phyloP scores from a whole-genome alignment of 37 sponge, comb jelly and placozoan genomes.

The Haliclona indistincta region DNA sequence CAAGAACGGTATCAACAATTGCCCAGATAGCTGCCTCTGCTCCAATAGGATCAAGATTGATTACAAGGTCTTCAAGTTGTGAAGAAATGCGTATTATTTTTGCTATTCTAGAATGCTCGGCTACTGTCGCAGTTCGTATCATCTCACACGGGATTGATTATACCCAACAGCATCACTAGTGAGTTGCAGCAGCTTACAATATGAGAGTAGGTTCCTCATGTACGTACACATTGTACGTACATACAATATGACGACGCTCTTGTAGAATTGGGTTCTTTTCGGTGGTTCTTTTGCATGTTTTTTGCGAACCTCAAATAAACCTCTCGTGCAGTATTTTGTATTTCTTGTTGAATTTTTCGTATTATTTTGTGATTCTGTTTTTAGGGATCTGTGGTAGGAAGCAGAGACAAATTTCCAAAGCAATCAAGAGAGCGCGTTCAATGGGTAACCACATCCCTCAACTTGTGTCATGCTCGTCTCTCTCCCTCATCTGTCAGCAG shows the following conservation, averaged over 20 bases:
- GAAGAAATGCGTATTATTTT: neutral
- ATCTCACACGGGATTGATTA: constrained; percentile 71
- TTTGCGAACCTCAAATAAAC: too few species aligned
- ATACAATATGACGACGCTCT: neutral
- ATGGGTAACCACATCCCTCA: too few species aligned
- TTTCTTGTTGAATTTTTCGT: too few species aligned
- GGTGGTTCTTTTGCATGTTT: neutral
- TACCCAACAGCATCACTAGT: constrained; percentile 74
- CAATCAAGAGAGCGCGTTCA: constrained; percentile 44
- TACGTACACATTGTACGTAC: neutral
- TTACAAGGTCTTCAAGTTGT: constrained; percentile 53
- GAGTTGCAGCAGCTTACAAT: too few species aligned
- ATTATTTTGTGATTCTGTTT: too few species aligned
- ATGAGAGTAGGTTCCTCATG: too few species aligned
- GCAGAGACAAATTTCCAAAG: constrained; percentile 53
- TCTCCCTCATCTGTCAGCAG: too few species aligned
- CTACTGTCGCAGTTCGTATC: constrained; percentile 82
- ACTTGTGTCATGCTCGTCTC: too few species aligned
- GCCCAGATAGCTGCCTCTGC: constrained; percentile 73
- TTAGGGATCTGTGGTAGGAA: constrained; percentile 63
- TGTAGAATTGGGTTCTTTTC: neutral
- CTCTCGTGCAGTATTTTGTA: too few species aligned
- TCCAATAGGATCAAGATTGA: constrained; percentile 45
- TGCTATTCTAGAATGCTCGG: constrained; percentile 45
- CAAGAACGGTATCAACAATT: constrained; percentile 67